Evolutionary conservation across 2,113 vertebrate genomes (phyloP).

Genomic region (pig (Sus scrofa)): DNA sequence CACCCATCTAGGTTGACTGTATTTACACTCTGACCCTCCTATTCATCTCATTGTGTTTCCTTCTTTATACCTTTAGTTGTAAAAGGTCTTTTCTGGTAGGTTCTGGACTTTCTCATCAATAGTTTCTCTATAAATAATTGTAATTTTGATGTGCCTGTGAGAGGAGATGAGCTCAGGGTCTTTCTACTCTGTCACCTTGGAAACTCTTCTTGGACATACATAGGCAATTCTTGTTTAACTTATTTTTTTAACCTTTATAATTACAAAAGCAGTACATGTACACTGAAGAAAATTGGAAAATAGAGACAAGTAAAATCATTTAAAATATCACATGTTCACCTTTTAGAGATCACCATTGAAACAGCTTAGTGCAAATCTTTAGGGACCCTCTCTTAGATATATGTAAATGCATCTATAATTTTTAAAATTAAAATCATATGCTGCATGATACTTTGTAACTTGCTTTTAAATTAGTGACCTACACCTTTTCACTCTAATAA

Average conservation of each 20-base stretch:
- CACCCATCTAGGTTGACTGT: background rate
- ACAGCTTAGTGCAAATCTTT: background rate
- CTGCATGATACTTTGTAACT: background rate
- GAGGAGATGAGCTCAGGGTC: background rate
- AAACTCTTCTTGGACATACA: background rate
- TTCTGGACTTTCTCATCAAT: background rate
- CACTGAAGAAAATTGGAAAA: background rate
- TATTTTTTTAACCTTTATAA: background rate
- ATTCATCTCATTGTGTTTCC: background rate
- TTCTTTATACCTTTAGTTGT: background rate
- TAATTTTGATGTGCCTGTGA: background rate
- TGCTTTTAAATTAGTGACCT: constrained; percentile 6
- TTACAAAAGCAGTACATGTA: background rate
- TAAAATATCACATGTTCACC: background rate
- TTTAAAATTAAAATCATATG: background rate
- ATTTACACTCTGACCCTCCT: background rate
- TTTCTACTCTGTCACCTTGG: background rate
- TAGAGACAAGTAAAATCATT: background rate
- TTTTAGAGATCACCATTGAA: background rate
- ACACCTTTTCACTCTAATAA: constrained; percentile 4
- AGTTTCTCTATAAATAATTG: background rate
- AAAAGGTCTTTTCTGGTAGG: background rate
- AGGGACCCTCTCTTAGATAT: background rate
- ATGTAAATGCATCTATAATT: constrained; percentile 8
- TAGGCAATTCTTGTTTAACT: background rate